Conservation (phyloP, 2,113 vertebrate genomes). For the Myotis lucifugus region DNA sequence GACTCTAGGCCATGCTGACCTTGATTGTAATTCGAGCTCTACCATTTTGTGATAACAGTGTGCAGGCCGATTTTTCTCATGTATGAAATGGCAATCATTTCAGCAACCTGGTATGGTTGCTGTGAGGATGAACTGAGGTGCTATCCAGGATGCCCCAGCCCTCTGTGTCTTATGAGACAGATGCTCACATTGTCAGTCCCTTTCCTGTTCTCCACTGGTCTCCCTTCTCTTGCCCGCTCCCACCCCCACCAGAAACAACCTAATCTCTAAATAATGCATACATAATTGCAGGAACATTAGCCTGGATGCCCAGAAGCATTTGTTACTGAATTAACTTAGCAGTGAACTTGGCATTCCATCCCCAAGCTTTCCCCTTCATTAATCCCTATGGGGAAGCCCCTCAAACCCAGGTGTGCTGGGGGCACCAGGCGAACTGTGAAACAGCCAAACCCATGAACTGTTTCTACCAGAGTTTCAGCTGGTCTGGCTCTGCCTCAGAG, state of each 20-base stretch:
- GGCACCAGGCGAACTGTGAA: neutral
- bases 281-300: conserved; percentile 19
- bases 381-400: neutral
- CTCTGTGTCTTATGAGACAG: neutral
- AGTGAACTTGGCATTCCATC: conserved; percentile 47
- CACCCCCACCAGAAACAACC: neutral
- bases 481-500: neutral
- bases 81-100: neutral
- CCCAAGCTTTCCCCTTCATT: conserved; percentile 43
- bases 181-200: neutral
- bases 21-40: neutral
- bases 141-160: neutral
- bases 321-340: conserved; percentile 39
- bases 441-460: neutral
- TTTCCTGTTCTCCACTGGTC: neutral
- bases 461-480: neutral
- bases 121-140: neutral
- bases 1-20: neutral
- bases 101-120: neutral
- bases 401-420: neutral
- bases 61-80: neutral
- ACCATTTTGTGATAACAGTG: neutral
- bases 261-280: conserved; percentile 40
- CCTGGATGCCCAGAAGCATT: neutral
- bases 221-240: neutral